phyloP scores from a whole-genome alignment of 2,113 vertebrate genomes.

The Thermophis baileyi region DNA sequence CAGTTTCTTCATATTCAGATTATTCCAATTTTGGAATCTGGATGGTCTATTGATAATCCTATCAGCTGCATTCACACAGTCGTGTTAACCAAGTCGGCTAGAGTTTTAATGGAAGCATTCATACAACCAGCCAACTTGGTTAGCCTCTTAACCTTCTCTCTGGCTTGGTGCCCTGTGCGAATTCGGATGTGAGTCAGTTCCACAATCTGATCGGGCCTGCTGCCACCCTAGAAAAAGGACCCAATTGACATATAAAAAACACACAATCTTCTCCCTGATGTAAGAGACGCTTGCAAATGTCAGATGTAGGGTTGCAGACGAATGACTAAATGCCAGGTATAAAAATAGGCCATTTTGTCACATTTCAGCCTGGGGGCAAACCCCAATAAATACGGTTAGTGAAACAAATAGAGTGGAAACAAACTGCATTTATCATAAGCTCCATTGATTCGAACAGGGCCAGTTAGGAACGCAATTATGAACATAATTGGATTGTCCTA shows the following conservation, averaged over 20 bases:
- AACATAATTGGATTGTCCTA: not conserved
- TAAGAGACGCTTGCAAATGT: not conserved
- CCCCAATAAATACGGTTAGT: not conserved
- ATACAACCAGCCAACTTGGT: not conserved
- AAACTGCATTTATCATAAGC: not conserved
- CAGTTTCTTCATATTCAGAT: not conserved
- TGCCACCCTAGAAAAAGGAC: not conserved
- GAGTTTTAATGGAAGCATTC: not conserved
- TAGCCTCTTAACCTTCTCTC: not conserved
- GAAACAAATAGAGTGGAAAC: not conserved
- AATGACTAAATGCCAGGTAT: not conserved
- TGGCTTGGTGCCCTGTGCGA: not conserved
- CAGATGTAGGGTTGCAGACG: not conserved
- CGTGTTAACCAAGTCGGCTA: not conserved
- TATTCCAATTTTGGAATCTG: not conserved
- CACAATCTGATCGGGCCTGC: not conserved
- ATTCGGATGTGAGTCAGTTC: not conserved
- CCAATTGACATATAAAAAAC: not conserved
- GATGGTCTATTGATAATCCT: not conserved
- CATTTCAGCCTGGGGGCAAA: not conserved
- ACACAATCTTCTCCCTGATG: not conserved
- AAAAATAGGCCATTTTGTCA: not conserved
- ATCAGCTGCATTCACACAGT: not conserved
- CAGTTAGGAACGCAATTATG: not conserved
- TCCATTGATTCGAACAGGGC: not conserved